Base-by-base conservation (phyloP, 2,888 invertebrate genomes). In the Agrenia bidenticulata region DNA sequence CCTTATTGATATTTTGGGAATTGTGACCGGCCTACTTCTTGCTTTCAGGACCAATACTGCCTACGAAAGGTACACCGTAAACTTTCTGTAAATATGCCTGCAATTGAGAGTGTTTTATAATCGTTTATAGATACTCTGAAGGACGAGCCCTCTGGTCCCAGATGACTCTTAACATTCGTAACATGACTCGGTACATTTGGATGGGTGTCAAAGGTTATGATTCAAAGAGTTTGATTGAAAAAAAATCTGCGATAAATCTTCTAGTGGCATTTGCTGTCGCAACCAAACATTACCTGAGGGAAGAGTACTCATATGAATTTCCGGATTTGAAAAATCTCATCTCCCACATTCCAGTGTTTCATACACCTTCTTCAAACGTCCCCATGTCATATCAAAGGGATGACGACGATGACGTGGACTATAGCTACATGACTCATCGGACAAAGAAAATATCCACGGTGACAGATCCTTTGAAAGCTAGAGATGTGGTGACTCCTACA, bases 1-100 rank as follows among this genome's bases (percentile, higher is more conserved):
- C 1, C 60, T 75, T 0, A 69, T 75, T 23, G 73, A 73, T 7
- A 65, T 75, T 2, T 57, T 75, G 37, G 73, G 72, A 24, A 71
- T 72, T 49, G 75, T 71, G 9, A 75, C 72, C 1, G 75, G 73
- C 2, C 51, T 75, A 4, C 66, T 75, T 1, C 61, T 75, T 2
- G 58, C 58, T 42, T 58, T 58, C 27, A 21, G 58, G 23, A 58
- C 58, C 17, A 73, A 75, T 50, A 73, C 75, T 11, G 72, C 75
- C 2, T 75, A 73, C 50, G 75, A 73, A 62, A 61, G 73, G 66
- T 73, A 61, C 32, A 32, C 32, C 11, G 4, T 32, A 32, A 32
- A 39, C n/a, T n/a, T n/a, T n/a, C n/a, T n/a, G n/a, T n/a, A n/a
- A n/a, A n/a, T n/a, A n/a, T n/a, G n/a, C n/a, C n/a, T n/a, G n/a